These are phyloP conservation scores for Lophura nycthemera DNA, from an alignment of 2,113 vertebrate genomes.

Conservation along the genomic window DNA sequence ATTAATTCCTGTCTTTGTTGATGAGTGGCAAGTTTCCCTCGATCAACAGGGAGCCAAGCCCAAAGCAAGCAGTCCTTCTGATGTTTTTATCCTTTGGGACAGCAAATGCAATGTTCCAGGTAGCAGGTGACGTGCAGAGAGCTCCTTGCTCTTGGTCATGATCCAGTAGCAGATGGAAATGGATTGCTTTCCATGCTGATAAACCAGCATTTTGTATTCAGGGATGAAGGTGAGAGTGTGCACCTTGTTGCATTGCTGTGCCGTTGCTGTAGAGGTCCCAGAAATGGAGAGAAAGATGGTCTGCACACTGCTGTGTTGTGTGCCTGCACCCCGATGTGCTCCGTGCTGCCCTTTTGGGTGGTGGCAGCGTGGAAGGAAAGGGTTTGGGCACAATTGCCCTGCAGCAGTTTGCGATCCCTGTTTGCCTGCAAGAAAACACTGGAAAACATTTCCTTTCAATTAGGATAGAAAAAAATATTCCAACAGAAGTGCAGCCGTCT, in stretches of 20 bases:
- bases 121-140: background rate
- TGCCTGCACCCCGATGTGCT: background rate
- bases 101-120: background rate
- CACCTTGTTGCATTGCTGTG: fast-evolving
- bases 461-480: background rate
- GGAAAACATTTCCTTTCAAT: background rate
- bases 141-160: background rate
- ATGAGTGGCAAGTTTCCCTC: background rate
- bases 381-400: background rate
- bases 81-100: background rate
- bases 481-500: background rate
- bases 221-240: background rate
- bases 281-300: fast-evolving
- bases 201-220: background rate
- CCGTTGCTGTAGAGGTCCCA: background rate
- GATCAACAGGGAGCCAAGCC: too few species aligned
- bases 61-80: background rate
- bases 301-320: background rate
- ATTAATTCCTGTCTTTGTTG: background rate
- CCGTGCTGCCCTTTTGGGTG: background rate
- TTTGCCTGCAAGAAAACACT: background rate
- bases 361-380: fast-evolving
- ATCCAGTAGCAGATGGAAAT: background rate
- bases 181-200: background rate
- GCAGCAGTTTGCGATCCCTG: fast-evolving